A percentile compares a stretch with the other conserved stretches of the same genome.
phyloP scores from a whole-genome alignment of 2,113 vertebrate species.

The Puntigrus tetrazona region DNA sequence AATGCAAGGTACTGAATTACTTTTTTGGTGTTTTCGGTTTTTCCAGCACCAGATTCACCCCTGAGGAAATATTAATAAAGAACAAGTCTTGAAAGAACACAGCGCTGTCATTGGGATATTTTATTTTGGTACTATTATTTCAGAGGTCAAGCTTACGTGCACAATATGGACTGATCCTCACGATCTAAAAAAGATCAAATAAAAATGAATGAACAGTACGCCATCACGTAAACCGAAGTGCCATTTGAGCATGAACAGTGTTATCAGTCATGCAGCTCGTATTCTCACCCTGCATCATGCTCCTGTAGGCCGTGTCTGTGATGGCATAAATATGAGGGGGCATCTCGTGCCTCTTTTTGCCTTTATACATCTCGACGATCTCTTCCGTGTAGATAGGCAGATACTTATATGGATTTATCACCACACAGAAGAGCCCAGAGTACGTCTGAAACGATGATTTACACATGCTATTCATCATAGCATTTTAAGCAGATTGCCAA shows the following conservation, averaged over 20 bases:
- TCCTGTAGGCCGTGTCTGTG: constrained; percentile 86
- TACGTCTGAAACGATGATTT: constrained; percentile 77
- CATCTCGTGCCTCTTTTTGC: constrained; percentile 91
- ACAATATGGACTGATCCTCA: constrained; percentile 79
- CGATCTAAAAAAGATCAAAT: constrained; percentile 66
- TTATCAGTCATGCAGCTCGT: neutral
- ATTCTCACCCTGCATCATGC: constrained; percentile 88
- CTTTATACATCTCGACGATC: constrained; percentile 90
- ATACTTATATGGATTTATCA: constrained; percentile 89
- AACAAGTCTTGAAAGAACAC: neutral
- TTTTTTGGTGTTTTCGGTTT: constrained; percentile 79
- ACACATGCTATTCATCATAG: neutral
- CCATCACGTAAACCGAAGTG: neutral
- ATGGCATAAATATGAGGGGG: constrained; percentile 91
- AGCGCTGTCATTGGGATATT: neutral
- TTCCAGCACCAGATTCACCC: constrained; percentile 77
- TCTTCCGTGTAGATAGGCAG: constrained; percentile 89
- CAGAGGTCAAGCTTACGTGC: constrained; percentile 67
- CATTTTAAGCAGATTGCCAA: neutral
- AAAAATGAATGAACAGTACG: neutral
- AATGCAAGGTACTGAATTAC: constrained; percentile 78
- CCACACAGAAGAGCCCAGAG: constrained; percentile 90
- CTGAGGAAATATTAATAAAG: constrained; percentile 52
- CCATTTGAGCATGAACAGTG: neutral
- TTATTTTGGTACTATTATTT: neutral